These are phyloP conservation scores for Naja naja DNA, from an alignment of 2,113 vertebrate genomes.

Conservation along the genomic window DNA sequence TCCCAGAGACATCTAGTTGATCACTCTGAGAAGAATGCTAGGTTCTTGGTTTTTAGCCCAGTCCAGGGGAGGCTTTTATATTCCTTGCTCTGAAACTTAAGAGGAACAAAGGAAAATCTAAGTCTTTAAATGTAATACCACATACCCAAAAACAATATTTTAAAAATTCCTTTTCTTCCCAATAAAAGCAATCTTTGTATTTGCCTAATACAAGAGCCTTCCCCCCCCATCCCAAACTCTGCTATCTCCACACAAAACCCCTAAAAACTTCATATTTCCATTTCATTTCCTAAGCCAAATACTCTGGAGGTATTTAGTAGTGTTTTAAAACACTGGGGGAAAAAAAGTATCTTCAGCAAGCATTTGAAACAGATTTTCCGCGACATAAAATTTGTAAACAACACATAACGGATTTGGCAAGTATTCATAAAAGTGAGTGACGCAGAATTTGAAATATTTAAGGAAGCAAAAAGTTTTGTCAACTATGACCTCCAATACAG, in stretches of 20 bases:
- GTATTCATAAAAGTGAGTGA: background rate
- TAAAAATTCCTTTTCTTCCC: background rate
- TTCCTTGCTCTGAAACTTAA: background rate
- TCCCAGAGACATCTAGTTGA: background rate
- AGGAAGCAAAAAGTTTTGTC: background rate
- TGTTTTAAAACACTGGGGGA: background rate
- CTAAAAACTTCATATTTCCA: background rate
- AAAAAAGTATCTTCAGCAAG: background rate
- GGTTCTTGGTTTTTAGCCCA: background rate
- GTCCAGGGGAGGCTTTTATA: background rate
- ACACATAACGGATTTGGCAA: background rate
- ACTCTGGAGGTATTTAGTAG: background rate
- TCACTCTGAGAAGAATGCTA: background rate
- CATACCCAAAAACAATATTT: background rate
- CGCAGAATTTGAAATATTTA: background rate
- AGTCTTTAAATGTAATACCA: background rate
- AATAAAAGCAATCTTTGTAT: background rate
- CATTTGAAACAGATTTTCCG: background rate
- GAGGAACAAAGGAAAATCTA: background rate
- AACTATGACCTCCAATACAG: background rate
- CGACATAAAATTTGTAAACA: background rate
- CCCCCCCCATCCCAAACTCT: background rate
- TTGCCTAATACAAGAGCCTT: background rate
- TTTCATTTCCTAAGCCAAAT: background rate
- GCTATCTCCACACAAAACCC: slow-evolving; percentile 31